Conservation (phyloP, 1,140 invertebrate species). For the Drosophila malerkotliana region DNA sequence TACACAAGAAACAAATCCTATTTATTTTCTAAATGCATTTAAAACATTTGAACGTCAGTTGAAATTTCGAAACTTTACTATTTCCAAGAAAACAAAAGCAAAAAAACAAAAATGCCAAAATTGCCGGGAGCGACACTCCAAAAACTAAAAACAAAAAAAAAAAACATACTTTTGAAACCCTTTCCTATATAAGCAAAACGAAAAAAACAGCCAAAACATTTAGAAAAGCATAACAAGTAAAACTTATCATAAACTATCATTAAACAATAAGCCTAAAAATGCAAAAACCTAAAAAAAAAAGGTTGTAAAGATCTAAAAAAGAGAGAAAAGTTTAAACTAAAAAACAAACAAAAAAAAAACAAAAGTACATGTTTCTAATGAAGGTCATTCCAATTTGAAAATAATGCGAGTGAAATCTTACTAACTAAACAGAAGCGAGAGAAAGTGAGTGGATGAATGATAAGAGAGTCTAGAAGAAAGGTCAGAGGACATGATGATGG, state of each 20-base stretch:
- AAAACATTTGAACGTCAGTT: constrained; percentile 76
- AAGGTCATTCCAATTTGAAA: constrained; percentile 82
- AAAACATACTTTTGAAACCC: constrained; percentile 65
- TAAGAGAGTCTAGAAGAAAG: constrained; percentile 35
- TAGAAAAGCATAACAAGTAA: constrained; percentile 46
- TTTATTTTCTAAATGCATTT: constrained; percentile 83
- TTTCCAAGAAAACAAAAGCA: constrained; percentile 60
- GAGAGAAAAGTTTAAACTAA: constrained; percentile 22
- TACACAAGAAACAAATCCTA: constrained; percentile 60
- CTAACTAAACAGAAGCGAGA: constrained; percentile 39
- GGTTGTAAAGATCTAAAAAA: constrained; percentile 60
- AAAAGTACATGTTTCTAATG: constrained; percentile 82
- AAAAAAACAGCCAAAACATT: constrained; percentile 51
- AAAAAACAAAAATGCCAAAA: constrained; percentile 69
- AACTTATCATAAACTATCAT: constrained; percentile 49
- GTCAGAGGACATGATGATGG: not conserved
- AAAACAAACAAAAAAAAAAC: constrained; percentile 13
- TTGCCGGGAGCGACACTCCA: constrained; percentile 71
- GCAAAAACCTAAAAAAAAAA: constrained; percentile 5
- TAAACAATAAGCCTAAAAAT: constrained; percentile 50
- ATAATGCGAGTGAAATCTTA: constrained; percentile 79
- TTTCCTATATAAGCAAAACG: constrained; percentile 64
- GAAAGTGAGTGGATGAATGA: constrained; percentile 60
- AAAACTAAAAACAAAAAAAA: constrained; percentile 17
- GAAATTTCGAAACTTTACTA: constrained; percentile 74